Conservation (phyloP, 2,888 invertebrate species). For the Acholoe squamosa region DNA sequence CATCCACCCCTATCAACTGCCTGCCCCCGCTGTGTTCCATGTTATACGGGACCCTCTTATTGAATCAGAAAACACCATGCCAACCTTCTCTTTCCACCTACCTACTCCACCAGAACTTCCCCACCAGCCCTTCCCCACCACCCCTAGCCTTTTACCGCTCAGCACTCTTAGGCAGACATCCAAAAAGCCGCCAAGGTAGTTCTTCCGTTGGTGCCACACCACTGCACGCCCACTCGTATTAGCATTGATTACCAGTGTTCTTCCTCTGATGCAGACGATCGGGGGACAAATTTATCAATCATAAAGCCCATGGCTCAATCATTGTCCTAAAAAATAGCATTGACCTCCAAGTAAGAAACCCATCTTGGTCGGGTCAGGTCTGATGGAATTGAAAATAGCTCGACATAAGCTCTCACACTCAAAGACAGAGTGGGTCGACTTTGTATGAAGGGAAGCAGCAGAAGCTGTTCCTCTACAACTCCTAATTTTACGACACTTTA, state of each 20-base stretch:
- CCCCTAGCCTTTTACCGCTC: background rate
- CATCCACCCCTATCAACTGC: background rate
- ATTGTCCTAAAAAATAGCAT: too few species aligned
- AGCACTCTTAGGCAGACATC: background rate
- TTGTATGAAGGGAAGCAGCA: too few species aligned
- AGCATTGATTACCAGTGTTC: slow-evolving; percentile 28
- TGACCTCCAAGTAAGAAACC: too few species aligned
- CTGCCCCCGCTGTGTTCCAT: background rate
- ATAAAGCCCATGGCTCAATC: background rate
- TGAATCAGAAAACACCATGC: slow-evolving; percentile 41
- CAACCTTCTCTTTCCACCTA: background rate
- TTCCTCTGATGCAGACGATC: background rate
- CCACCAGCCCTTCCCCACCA: background rate
- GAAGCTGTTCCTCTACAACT: too few species aligned
- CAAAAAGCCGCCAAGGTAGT: background rate
- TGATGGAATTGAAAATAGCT: too few species aligned
- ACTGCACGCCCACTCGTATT: background rate
- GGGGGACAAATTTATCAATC: background rate
- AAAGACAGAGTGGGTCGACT: too few species aligned
- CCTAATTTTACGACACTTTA: too few species aligned
- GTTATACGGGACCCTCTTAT: background rate
- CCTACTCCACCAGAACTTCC: background rate
- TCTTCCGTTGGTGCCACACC: background rate
- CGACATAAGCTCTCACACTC: too few species aligned
- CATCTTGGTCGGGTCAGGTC: too few species aligned